These are phyloP conservation scores for Sylvicola cinctus DNA, from an alignment of 2,888 invertebrate species.

Conservation along the genomic window DNA sequence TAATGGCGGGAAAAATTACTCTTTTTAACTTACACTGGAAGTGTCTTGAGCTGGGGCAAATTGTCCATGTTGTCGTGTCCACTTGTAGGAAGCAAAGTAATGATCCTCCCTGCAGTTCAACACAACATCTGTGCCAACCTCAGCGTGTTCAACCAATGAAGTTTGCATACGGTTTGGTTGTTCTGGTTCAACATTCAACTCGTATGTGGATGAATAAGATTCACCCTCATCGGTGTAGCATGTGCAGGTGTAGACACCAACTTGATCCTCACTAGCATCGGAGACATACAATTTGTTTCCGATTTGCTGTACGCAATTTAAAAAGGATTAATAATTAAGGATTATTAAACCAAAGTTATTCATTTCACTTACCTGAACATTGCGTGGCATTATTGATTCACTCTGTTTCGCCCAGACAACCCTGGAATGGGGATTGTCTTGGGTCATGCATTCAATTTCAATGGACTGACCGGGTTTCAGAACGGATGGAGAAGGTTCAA, in stretches of 20 bases:
- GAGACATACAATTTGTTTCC: conserved; percentile 37
- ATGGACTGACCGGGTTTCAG: conserved; percentile 21
- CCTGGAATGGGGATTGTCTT: conserved; percentile 17
- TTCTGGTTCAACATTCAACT: conserved; percentile 23
- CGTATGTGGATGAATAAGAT: conserved; percentile 30
- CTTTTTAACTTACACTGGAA: conserved; percentile 3
- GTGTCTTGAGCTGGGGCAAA: conserved; percentile 17
- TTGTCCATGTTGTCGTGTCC: conserved; percentile 23
- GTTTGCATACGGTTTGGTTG: conserved; percentile 10
- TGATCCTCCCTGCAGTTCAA: conserved; percentile 38
- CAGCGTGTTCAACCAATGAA: conserved; percentile 20
- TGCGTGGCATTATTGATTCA: conserved; percentile 16
- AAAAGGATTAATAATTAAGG: background rate
- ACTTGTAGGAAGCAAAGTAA: conserved; percentile 14
- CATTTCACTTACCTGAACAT: conserved; percentile 15
- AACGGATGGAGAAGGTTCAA: conserved; percentile 20
- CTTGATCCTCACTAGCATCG: conserved; percentile 54
- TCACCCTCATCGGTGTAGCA: conserved; percentile 32
- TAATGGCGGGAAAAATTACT: no score
- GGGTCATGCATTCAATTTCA: conserved; percentile 23
- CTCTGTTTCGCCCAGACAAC: conserved; percentile 23
- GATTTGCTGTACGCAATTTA: conserved; percentile 18
- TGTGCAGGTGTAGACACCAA: conserved; percentile 70
- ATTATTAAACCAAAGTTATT: background rate
- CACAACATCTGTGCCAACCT: conserved; percentile 35